Evolutionary conservation across 2,888 invertebrate species (phyloP).

Genomic region (Actias luna): DNA sequence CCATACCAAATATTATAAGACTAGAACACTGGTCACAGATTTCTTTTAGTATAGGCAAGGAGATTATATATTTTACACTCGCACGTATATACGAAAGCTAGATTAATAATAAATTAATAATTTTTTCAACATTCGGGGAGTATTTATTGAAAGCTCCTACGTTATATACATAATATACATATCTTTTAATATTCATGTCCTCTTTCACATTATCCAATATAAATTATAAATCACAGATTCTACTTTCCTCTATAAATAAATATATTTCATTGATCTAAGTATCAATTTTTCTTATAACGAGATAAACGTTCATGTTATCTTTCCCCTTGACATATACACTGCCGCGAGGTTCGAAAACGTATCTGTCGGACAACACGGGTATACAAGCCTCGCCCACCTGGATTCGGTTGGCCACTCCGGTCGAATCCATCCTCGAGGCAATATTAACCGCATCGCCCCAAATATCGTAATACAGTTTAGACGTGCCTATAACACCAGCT

Average conservation of each 20-base stretch:
- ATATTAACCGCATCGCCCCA: conserved; percentile 99
- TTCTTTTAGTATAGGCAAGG: conserved; percentile 62
- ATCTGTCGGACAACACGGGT: conserved; percentile 85
- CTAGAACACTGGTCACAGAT: conserved; percentile 77
- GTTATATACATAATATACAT: conserved; percentile 29
- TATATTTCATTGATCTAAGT: conserved; percentile 44
- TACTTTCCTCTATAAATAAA: conserved; percentile 53
- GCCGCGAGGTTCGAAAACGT: conserved; percentile 95
- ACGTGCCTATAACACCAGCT: conserved; percentile 97
- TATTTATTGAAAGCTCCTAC: conserved; percentile 62
- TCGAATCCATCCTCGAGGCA: conserved; percentile 98
- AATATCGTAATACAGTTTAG: conserved; percentile 97
- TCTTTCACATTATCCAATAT: conserved; percentile 43
- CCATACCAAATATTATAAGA: conserved; percentile 55
- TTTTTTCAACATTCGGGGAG: conserved; percentile 56
- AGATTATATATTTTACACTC: conserved; percentile 46
- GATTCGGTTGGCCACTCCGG: conserved; percentile 92
- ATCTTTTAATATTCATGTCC: neutral
- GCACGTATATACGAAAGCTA: conserved; percentile 45
- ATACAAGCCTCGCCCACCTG: conserved; percentile 91
- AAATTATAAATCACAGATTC: conserved; percentile 79
- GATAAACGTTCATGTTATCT: conserved; percentile 95
- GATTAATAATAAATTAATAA: conserved; percentile 59
- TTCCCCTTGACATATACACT: conserved; percentile 98
- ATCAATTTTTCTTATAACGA: conserved; percentile 83